Percentiles rank a stretch among this genome's conserved stretches.
These are phyloP conservation scores for Talpa occidentalis DNA, from an alignment of 2,113 vertebrate species.

Conservation along the genomic window DNA sequence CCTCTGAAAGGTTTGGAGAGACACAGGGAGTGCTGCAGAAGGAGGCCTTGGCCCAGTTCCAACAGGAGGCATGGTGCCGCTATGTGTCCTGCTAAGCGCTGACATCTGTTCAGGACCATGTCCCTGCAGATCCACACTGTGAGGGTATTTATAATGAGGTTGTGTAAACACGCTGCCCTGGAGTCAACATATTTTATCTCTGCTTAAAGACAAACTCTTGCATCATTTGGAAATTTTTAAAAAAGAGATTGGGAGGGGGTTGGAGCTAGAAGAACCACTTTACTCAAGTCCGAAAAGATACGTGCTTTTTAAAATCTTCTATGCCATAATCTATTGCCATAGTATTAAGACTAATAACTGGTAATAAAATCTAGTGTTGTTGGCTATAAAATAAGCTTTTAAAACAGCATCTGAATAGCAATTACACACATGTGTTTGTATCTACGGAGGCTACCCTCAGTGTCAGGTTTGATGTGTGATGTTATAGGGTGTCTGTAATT, in stretches of 20 bases:
- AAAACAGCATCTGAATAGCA: constrained; percentile 30
- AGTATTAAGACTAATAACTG: constrained; percentile 28
- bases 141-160: constrained; percentile 16
- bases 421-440: neutral
- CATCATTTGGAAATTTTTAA: neutral
- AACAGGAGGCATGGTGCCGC: neutral
- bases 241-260: neutral
- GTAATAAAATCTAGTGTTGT: neutral
- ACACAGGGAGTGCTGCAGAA: neutral
- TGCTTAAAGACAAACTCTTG: neutral
- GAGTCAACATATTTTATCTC: neutral
- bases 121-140: neutral
- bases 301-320: constrained; percentile 15
- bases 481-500: constrained; percentile 24
- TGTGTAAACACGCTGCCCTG: neutral
- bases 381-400: constrained; percentile 21
- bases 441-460: neutral
- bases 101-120: neutral
- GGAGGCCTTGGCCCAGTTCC: neutral
- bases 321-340: neutral
- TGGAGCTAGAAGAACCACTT: neutral
- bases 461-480: neutral
- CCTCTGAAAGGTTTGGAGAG: neutral
- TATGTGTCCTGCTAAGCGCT: neutral
- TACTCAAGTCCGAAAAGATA: neutral